Evolutionary conservation across 64 coral and sea anemone species (phyloP), one percentile per base, ranked within the genome.

Genomic region (Montipora capricornis): DNA sequence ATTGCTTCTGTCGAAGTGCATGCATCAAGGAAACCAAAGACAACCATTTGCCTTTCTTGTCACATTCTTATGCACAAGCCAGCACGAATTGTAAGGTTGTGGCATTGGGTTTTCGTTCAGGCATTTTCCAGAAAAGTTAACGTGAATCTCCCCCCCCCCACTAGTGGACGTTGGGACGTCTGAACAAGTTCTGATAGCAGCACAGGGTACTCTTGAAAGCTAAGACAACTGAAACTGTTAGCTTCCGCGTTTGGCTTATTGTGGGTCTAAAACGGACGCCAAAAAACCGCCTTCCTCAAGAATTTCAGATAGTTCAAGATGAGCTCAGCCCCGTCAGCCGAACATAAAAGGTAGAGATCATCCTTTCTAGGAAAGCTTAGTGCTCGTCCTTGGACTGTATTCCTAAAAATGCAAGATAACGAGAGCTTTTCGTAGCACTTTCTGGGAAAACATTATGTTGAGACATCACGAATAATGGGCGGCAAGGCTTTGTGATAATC

Each of bases 71-170:
- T 86, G 66, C 82, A 86, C 66, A 86, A 70, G 5, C 82, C 82
- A 71, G 82, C 44, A 86, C 82, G 19, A 86, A 73, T 17, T 50
- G 82, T 47, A 86, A 16, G 4, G 82, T n/a, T 86, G 17, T 16
- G 17, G 19, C 16, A 86, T 4, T 86, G n/a, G 82, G 37, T 19
- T 73, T 64, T 86, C 82, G 17, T n/a, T 86, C 66, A 6, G n/a
- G 82, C 82, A 5, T 5, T 73, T 73, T 86, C 82, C 82, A 86
- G 82, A 50, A 86, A 86, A 86, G 47, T 86, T n/a, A n/a, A n/a
- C n/a, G n/a, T n/a, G n/a, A n/a, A n/a, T n/a, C n/a, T n/a, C n/a
- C n/a, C n/a, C n/a, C n/a, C n/a, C n/a, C n/a, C n/a, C 82, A 24
- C 46, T 45, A 2, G 24, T 45, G 37, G 29, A 19, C 4, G 14